A percentile compares a stretch with the other conserved stretches of the same genome.
phyloP scores from a whole-genome alignment of 53 echinoderm and acorn worm genomes.

The Hippasteria phrygiana region DNA sequence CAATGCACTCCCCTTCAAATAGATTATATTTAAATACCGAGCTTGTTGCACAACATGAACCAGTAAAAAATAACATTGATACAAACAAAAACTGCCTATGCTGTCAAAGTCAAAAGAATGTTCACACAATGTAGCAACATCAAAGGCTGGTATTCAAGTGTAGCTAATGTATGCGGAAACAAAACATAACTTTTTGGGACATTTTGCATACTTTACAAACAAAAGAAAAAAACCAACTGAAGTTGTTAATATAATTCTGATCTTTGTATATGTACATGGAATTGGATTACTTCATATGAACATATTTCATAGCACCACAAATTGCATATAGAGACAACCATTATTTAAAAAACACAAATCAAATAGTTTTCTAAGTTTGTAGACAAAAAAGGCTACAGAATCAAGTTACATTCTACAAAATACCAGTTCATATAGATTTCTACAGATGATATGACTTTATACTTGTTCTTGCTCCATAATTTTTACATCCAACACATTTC shows the following conservation, averaged over 20 bases:
- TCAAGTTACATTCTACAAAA: no score
- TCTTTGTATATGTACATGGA: slow-evolving; percentile 24
- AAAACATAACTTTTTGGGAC: background rate
- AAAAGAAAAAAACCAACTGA: background rate
- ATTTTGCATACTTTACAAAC: background rate
- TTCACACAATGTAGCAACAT: no score
- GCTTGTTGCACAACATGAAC: no score
- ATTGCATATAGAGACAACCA: background rate
- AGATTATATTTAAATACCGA: no score
- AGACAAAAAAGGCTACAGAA: no score
- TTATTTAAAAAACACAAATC: no score
- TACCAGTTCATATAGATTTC: no score
- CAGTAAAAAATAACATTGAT: no score
- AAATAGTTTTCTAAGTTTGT: no score
- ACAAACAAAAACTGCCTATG: no score
- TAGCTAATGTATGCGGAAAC: background rate
- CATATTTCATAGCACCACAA: slow-evolving; percentile 6
- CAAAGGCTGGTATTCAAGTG: background rate
- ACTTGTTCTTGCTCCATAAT: background rate
- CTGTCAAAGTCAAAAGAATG: no score
- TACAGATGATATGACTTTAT: background rate
- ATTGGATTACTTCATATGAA: background rate
- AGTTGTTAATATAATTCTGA: background rate
- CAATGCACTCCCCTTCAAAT: no score
- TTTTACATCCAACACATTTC: background rate